A percentile compares a stretch with the other conserved stretches of the same genome.
Conservation (phyloP, 2,797 vertebrate species). For the Mustela erminea region DNA sequence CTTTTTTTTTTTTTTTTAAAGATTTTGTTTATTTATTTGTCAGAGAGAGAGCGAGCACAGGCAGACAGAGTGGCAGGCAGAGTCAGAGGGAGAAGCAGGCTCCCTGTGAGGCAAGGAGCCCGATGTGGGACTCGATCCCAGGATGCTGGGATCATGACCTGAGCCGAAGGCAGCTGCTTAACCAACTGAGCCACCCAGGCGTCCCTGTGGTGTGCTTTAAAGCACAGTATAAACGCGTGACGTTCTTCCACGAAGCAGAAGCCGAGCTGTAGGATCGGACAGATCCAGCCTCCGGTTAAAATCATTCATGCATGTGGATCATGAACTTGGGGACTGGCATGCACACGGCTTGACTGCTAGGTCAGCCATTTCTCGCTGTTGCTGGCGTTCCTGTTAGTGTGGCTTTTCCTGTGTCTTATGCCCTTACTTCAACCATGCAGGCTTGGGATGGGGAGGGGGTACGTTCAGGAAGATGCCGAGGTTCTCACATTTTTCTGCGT, state of each 20-base stretch:
- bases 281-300: neutral
- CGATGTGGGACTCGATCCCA: too few species aligned
- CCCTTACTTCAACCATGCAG: neutral
- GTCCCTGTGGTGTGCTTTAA: neutral
- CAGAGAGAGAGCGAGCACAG: too few species aligned
- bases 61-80: too few species aligned
- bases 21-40: too few species aligned
- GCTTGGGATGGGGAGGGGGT: neutral
- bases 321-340: neutral
- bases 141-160: too few species aligned
- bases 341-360: fast-evolving
- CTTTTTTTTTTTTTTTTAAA: too few species aligned
- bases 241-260: neutral
- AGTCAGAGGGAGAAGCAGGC: too few species aligned
- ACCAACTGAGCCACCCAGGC: too few species aligned
- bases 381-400: neutral
- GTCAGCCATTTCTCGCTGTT: neutral
- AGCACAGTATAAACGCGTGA: neutral
- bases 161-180: too few species aligned
- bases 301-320: fast-evolving
- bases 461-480: neutral
- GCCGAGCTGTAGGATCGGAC: neutral
- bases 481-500: too few species aligned
- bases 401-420: neutral
- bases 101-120: too few species aligned